Evolutionary conservation across 1,140 invertebrate genomes (phyloP), one percentile per base, ranked within the genome.

Genomic region (Micrasema minimum): DNA sequence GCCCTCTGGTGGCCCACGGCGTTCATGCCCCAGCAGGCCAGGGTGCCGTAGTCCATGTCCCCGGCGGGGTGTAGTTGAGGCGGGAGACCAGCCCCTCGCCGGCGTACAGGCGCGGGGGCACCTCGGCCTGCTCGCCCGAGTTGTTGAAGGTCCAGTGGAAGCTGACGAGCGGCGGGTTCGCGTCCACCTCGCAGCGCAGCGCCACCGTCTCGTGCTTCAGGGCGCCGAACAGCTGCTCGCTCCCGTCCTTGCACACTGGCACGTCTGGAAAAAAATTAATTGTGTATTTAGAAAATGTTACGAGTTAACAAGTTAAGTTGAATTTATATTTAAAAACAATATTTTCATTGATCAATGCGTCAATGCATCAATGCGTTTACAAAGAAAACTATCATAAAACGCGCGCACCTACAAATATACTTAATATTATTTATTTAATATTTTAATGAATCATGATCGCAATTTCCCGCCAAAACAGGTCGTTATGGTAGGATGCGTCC

Each of bases 121-220:
- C 85, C 78, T 93, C 91, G 0, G 90, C 90, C 77, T 92, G 88
- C 78, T 94, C 92, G 7, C 92, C 92, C 45, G 92, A 93, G 79
- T 93, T 94, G 83, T 95, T 94, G 85, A 95, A 94, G 45, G 92
- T 93, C 93, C 93, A 95, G 72, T 93, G 91, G 80, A 93, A 95
- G 78, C 89, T 89, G 75, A 91, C 87, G 10, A 90, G 85, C 0
- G 91, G 87, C 9, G 94, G 94, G 78, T 95, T 94, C 70, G 93
- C 90, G 75, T 94, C 93, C 66, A 96, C 93, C 75, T 92, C 89
- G 79, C 94, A 96, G 72, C 89, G 88, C 68, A 96, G 81, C 43
- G 89, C 87, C 11, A 95, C 90, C 11, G 91, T 93, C 81, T 96
- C 94, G 78, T 94, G 91, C 77, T 93, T 93, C 64, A 95, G 83